Base-by-base conservation (phyloP, 2,888 invertebrate genomes). In the Apodemia hepburni region DNA sequence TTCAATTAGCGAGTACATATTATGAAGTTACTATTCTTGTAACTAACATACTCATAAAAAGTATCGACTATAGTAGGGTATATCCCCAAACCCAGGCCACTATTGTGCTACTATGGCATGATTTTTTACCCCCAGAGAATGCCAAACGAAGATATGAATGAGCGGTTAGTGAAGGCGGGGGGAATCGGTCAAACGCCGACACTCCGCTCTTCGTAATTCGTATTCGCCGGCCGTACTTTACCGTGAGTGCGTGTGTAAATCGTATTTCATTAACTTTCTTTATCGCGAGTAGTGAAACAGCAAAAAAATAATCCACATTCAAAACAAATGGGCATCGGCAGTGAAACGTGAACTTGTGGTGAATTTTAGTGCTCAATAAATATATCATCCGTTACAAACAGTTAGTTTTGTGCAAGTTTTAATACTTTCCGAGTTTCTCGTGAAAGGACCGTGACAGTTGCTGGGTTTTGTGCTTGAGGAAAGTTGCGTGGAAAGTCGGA, bases 221-320 rank as follows among this genome's bases (percentile, higher is more conserved):
- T 58, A 62, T 82, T 90, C 86, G 87, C 81, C 87, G 87, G 87
- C 78, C 73, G 77, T 68, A 73, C 74, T 75, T 75, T 75, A 82
- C 75, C 76, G 83, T 75, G 86, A 75, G 65, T 68, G 77, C 69
- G 70, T 72, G 78, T 73, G 22, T 65, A 63, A 64, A 64, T 68
- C 68, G 66, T 65, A 62, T 67, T 65, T 72, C 74, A 67, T 68
- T 69, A 67, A 71, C 68, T 65, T 69, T 80, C 80, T 79, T 80
- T 76, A 78, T 81, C 84, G 85, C 85, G 89, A 77, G 80, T 80
- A 83, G 87, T 85, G 84, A 88, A 87, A 87, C 84, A 82, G 85
- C 73, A 81, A 79, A 75, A 76, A 79, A 77, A 74, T 75, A 75
- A 81, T 78, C 79, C 78, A 79, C 79, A 74, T 76, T 81, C 76